Evolutionary conservation across 2,888 invertebrate genomes (phyloP).

Genomic region (Bellardia bayeri): DNA sequence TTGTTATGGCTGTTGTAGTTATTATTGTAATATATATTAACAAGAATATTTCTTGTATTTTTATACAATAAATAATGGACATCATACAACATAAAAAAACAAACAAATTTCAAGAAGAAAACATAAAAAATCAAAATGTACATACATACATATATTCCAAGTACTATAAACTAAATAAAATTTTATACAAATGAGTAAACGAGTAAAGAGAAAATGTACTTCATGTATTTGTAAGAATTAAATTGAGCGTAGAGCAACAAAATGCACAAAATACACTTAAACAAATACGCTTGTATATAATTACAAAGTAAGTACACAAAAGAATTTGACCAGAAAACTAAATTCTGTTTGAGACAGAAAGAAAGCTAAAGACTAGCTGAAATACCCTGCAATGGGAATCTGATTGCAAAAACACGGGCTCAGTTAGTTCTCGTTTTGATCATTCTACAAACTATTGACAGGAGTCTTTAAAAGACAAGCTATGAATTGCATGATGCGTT

Average conservation of each 20-base stretch:
- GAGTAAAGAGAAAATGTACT: neutral
- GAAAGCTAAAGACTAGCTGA: no score
- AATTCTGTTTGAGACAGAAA: no score
- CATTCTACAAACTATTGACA: no score
- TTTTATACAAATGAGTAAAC: neutral
- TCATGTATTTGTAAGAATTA: slow-evolving; percentile 47
- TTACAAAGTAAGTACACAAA: no score
- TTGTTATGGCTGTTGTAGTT: neutral
- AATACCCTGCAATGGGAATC: no score
- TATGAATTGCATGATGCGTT: no score
- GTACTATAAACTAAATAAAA: neutral
- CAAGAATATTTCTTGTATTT: neutral
- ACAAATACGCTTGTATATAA: neutral
- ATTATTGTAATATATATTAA: slow-evolving; percentile 8
- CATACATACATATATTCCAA: neutral
- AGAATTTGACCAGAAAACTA: no score
- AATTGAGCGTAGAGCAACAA: slow-evolving; percentile 48
- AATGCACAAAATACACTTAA: slow-evolving; percentile 27
- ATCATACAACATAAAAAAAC: neutral
- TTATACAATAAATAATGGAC: slow-evolving; percentile 15
- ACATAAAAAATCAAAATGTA: neutral
- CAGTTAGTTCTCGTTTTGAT: no score
- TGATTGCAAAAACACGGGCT: no score
- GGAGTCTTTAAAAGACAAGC: no score
- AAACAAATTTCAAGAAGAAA: neutral